phyloP scores from a whole-genome alignment of 23 tunicate species.

The Botrylloides violaceus region DNA sequence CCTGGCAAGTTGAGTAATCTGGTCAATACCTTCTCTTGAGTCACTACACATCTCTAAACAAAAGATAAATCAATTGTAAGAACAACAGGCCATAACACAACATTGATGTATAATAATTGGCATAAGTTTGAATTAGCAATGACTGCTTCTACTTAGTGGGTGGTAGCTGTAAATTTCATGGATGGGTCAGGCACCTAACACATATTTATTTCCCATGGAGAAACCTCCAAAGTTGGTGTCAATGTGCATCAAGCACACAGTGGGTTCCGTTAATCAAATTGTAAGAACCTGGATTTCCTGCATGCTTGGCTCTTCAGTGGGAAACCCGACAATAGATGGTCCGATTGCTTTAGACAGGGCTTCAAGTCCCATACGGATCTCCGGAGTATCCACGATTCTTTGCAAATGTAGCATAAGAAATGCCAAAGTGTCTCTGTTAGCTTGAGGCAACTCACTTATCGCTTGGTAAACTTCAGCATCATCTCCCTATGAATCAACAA shows the following conservation, averaged over 20 bases:
- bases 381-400: slow-evolving; percentile 51
- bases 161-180: no score
- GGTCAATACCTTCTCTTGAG: slow-evolving; percentile 65
- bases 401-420: slow-evolving; percentile 80
- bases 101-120: no score
- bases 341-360: slow-evolving; percentile 83
- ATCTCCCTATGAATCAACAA: slow-evolving; percentile 6
- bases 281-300: slow-evolving; percentile 40
- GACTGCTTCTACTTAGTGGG: no score
- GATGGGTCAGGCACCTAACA: no score
- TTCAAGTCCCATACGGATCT: slow-evolving; percentile 71
- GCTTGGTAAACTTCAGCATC: slow-evolving; percentile 22
- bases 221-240: background rate
- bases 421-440: slow-evolving; percentile 75
- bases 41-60: slow-evolving; percentile 29
- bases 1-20: slow-evolving; percentile 53
- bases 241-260: background rate
- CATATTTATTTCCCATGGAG: background rate
- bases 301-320: slow-evolving; percentile 50
- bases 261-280: background rate
- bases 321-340: slow-evolving; percentile 74
- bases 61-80: background rate
- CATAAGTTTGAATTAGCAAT: no score
- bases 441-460: slow-evolving; percentile 28
- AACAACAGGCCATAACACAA: no score